Conservation (phyloP, 2,888 invertebrate genomes). For the Mactromeris polynyma region DNA sequence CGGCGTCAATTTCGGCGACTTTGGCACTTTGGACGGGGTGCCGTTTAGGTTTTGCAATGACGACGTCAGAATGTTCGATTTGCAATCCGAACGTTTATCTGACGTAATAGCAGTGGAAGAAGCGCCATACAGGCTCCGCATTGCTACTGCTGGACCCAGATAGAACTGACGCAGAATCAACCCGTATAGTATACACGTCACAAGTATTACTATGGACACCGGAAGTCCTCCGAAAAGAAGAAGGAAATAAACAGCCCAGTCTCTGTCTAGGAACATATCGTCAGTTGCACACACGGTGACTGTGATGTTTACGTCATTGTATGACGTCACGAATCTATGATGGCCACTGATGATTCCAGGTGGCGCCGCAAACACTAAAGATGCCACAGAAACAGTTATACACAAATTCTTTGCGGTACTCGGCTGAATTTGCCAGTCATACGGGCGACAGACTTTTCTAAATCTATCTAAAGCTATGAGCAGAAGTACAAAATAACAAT, state of each 20-base stretch:
- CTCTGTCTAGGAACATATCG: conserved; percentile 58
- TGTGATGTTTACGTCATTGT: conserved; percentile 58
- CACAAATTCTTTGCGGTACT: conserved; percentile 61
- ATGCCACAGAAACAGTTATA: conserved; percentile 51
- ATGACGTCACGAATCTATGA: conserved; percentile 61
- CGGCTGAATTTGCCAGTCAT: conserved; percentile 67
- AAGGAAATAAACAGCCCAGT: conserved; percentile 62
- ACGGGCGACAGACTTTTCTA: conserved; percentile 65
- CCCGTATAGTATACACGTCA: conserved; percentile 65
- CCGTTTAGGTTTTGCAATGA: background rate
- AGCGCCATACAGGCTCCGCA: conserved; percentile 50
- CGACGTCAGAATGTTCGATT: conserved; percentile 8
- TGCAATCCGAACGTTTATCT: conserved; percentile 21
- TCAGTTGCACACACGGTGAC: conserved; percentile 67
- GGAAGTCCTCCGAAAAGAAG: conserved; percentile 63
- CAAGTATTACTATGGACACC: conserved; percentile 56
- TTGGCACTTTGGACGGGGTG: background rate
- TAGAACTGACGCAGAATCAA: conserved; percentile 63
- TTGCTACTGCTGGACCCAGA: conserved; percentile 46
- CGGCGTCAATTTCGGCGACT: conserved; percentile 18
- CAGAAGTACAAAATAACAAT: conserved; percentile 60
- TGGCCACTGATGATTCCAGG: conserved; percentile 68
- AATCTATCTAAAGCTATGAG: conserved; percentile 65
- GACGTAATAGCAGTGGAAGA: conserved; percentile 38
- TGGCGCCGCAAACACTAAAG: conserved; percentile 65